phyloP scores from a whole-genome alignment of 2,797 vertebrate species.

The Semaprochilodus insignis region DNA sequence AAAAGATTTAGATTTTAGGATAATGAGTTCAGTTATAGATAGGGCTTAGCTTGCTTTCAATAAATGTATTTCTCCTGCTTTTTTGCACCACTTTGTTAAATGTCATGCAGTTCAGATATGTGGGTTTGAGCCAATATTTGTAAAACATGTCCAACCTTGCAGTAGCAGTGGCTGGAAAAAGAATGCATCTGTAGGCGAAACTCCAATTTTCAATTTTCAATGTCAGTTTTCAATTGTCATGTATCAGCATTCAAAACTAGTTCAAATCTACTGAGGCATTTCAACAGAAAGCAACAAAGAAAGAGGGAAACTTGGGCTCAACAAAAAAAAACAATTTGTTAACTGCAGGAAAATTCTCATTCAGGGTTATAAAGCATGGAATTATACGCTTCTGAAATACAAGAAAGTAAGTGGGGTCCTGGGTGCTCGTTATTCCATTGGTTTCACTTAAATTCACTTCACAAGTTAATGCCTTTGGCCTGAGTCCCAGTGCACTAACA shows the following conservation, averaged over 20 bases:
- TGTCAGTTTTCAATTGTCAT: background rate
- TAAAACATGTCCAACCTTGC: background rate
- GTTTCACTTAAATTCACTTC: conserved; percentile 48
- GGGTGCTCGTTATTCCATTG: conserved; percentile 20
- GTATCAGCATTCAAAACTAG: background rate
- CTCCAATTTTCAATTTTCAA: no score
- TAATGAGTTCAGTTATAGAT: no score
- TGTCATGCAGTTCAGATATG: no score
- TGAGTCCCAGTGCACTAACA: conserved; percentile 15
- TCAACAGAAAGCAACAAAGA: background rate
- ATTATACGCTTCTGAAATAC: conserved; percentile 31
- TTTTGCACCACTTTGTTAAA: no score
- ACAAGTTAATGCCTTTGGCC: conserved; percentile 38
- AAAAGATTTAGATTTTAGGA: no score
- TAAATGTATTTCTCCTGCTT: no score
- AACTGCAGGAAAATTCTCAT: conserved; percentile 6
- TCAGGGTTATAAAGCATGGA: conserved; percentile 25
- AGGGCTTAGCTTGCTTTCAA: no score
- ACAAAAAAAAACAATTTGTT: background rate
- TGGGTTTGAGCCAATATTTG: no score
- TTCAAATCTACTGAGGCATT: background rate
- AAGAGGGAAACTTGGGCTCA: conserved; percentile 12
- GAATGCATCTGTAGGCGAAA: background rate
- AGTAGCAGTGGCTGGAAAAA: background rate
- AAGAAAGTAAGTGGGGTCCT: conserved; percentile 29